Evolutionary conservation across 2,888 invertebrate species (phyloP).

Genomic region (Cyclophora punctaria): DNA sequence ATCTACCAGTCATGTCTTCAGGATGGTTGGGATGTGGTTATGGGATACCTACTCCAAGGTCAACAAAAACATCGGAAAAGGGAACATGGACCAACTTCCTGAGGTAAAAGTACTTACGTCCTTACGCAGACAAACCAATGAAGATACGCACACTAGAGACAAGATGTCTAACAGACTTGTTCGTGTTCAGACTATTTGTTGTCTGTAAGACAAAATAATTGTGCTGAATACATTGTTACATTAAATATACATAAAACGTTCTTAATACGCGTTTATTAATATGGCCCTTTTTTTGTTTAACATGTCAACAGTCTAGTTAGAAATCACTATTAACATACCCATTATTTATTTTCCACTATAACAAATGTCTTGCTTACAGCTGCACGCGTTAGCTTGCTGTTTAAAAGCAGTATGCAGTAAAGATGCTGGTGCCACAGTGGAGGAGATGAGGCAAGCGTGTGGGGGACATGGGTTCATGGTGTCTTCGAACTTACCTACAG

Average conservation of each 20-base stretch:
- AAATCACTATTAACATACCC: no score
- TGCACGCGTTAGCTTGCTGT: conserved; percentile 93
- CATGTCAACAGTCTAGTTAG: no score
- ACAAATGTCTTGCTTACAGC: conserved; percentile 51
- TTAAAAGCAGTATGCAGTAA: conserved; percentile 89
- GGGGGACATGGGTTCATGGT: conserved; percentile 96
- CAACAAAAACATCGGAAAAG: conserved; percentile 82
- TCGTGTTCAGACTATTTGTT: no score
- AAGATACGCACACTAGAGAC: no score
- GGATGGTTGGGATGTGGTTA: conserved; percentile 81
- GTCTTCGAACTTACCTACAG: conserved; percentile 87
- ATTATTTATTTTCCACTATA: no score
- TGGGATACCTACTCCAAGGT: conserved; percentile 88
- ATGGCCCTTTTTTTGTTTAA: no score
- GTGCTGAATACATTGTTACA: no score
- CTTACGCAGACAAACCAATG: no score
- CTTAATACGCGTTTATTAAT: no score
- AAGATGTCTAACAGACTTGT: no score
- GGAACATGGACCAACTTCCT: conserved; percentile 86
- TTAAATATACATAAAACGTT: no score
- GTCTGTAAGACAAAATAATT: no score
- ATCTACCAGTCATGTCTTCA: conserved; percentile 85
- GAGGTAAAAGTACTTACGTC: conserved; percentile 75
- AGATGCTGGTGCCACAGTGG: conserved; percentile 82
- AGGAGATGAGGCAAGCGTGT: conserved; percentile 88